Percentiles rank a stretch among this genome's conserved stretches.
These are phyloP conservation scores for Menidia beryllina DNA, from an alignment of 2,113 vertebrate genomes.

Conservation along the genomic window DNA sequence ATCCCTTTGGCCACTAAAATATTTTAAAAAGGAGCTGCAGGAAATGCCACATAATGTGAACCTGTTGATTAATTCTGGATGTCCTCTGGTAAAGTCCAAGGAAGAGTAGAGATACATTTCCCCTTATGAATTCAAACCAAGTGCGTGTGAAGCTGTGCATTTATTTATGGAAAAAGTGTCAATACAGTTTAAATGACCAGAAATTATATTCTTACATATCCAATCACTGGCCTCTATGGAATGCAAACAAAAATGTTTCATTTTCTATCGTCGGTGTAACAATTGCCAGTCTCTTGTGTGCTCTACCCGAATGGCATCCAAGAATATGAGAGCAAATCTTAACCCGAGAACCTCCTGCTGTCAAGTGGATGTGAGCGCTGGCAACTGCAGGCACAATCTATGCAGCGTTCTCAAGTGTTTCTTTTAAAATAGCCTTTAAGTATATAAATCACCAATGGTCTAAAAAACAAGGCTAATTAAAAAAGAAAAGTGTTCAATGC, in stretches of 20 bases:
- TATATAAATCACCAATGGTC: slow-evolving; percentile 24
- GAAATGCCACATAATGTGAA: background rate
- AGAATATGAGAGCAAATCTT: background rate
- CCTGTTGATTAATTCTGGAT: background rate
- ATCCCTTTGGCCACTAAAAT: no score
- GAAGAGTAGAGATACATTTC: background rate
- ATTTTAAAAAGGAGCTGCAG: background rate
- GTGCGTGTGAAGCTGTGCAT: background rate
- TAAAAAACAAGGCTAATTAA: slow-evolving; percentile 34
- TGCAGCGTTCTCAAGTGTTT: background rate
- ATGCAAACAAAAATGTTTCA: background rate
- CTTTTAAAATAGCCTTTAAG: slow-evolving; percentile 1
- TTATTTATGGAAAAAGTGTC: no score
- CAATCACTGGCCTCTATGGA: background rate
- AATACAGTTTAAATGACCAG: no score
- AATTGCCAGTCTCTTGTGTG: background rate
- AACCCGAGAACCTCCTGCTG: background rate
- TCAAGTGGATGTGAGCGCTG: no score
- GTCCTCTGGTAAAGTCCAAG: background rate
- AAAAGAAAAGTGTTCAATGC: no score
- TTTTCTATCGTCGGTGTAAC: background rate
- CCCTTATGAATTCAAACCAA: background rate
- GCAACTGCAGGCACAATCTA: background rate
- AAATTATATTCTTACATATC: no score
- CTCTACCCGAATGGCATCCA: background rate